Base-by-base conservation (phyloP, 2,113 vertebrate genomes). In the Noctilio leporinus region DNA sequence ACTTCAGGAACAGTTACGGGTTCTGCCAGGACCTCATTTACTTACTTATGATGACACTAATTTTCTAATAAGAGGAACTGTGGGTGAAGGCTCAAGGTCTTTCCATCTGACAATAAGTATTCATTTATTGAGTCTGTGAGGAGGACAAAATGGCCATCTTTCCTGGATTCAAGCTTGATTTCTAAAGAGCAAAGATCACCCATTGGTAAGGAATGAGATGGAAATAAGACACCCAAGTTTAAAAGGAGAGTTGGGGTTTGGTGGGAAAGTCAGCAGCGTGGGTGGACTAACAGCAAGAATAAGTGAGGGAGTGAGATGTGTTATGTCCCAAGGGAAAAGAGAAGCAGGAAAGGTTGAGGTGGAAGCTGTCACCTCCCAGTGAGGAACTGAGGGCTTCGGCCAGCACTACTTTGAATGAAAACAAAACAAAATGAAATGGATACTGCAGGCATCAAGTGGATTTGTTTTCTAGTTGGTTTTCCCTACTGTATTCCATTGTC, bases 121-220 rank as follows among this genome's bases (percentile, higher is more conserved):
- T 26, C 45, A 43, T 65, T 72, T 55, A 55, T 2, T 73, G 38
- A 47, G n/a, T n/a, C 17, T 24, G 1, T 43, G n/a, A 67, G 26
- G 28, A 59, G 43, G 33, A 26, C 26, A 76, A 49, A 19, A 4
- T 17, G 8, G 69, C 19, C 22, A 24, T 26, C 30, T 76, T 91
- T 77, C n/a, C 28, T 26, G 65, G 43, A 84, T 19, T 62, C 40
- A 78, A 62, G 43, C 33, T 40, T 70, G 51, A 43, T 17, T 86
- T 88, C 45, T 43, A 89, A 83, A 84, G 15, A 53, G 22, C 62
- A 77, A 76, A 76, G 16, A 53, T 43, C 28, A 77, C 20, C 38
- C 10, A 75, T 0, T 26, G 7, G 26, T 57, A 15, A 83, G 70
- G 28, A 78, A n/a, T 84, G 33, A 89, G 73, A 59, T 30, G 28